These are phyloP conservation scores for Anthophora plumipes DNA, from an alignment of 2,888 invertebrate genomes.

Conservation along the genomic window DNA sequence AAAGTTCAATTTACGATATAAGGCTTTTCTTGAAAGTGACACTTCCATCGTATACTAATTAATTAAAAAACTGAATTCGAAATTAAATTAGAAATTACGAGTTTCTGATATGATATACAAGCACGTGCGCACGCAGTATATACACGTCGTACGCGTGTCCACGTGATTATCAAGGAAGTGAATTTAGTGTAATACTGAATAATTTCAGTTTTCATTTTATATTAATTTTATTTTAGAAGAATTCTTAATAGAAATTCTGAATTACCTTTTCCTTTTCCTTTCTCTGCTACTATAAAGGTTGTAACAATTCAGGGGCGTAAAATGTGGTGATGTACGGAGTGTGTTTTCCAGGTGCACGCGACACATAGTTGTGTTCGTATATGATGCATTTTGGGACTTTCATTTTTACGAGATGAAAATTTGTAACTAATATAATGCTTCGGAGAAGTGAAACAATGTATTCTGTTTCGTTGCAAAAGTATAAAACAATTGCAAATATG, in stretches of 20 bases:
- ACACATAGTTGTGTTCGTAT: no score
- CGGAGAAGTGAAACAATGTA: not conserved
- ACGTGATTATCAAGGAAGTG: not conserved
- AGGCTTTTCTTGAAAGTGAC: not conserved
- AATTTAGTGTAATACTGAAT: not conserved
- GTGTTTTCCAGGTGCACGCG: no score
- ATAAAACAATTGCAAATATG: not conserved
- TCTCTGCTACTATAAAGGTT: not conserved
- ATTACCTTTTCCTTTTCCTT: no score
- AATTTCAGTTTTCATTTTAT: not conserved
- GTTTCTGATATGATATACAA: not conserved
- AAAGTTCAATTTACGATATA: not conserved
- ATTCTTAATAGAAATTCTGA: not conserved
- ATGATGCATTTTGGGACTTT: no score
- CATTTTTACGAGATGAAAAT: no score
- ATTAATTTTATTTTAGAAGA: not conserved
- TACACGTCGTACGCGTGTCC: not conserved
- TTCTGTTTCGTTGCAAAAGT: no score
- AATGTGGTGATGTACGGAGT: no score
- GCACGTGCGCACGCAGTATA: not conserved
- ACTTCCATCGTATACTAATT: not conserved
- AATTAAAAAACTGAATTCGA: not conserved
- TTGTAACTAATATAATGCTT: not conserved
- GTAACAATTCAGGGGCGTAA: not conserved
- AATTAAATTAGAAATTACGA: not conserved